Evolutionary conservation across 2,113 vertebrate species (phyloP).

Genomic region (Acanthochromis polyacanthus): DNA sequence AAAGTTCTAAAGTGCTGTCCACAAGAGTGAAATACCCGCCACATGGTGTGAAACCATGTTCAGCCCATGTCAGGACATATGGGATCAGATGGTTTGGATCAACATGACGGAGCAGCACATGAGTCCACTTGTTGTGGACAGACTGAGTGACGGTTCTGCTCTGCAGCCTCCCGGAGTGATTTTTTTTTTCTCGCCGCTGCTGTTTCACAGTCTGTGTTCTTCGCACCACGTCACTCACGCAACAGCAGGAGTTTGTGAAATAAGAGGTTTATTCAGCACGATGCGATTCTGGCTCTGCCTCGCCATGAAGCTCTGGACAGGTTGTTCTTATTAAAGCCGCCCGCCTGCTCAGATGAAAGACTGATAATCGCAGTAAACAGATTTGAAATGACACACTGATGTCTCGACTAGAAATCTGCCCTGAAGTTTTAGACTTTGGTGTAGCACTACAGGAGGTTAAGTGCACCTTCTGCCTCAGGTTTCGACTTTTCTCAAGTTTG

Average conservation of each 20-base stretch:
- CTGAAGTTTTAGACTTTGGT: background rate
- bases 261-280: conserved; percentile 46
- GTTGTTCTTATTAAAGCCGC: conserved; percentile 25
- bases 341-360: conserved; percentile 31
- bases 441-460: background rate
- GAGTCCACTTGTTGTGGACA: conserved; percentile 1
- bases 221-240: conserved; percentile 53
- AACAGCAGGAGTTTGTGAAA: conserved; percentile 45
- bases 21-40: too few relatives aligned
- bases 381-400: conserved; percentile 12
- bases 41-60: background rate
- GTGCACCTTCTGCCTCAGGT: background rate
- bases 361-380: conserved; percentile 43
- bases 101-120: background rate
- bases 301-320: conserved; percentile 30
- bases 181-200: conserved; percentile 23
- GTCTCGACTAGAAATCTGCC: background rate
- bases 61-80: background rate
- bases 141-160: conserved; percentile 14
- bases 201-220: conserved; percentile 52
- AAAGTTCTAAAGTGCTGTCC: too few relatives aligned
- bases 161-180: background rate
- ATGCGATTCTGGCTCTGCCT: conserved; percentile 29
- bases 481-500: background rate
- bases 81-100: background rate